Percentiles rank a stretch among this genome's conserved stretches.
phyloP scores from a whole-genome alignment of 2,888 invertebrate species.

The Melieria crassipennis region DNA sequence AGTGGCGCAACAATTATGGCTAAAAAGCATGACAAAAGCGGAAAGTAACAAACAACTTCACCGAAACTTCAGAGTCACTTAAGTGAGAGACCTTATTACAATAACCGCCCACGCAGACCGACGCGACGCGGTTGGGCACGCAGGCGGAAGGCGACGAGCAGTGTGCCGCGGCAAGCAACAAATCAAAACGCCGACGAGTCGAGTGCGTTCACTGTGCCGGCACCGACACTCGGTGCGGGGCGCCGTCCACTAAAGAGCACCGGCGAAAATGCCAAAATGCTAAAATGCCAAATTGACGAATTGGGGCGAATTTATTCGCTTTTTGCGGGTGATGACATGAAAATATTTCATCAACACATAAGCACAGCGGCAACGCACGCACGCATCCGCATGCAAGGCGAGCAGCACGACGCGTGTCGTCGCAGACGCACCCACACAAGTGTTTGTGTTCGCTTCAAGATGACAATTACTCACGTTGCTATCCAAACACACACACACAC shows the following conservation, averaged over 20 bases:
- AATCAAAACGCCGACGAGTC: too few relatives aligned
- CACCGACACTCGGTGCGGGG: background rate
- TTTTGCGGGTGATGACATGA: constrained; percentile 7
- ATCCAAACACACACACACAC: constrained; percentile 11
- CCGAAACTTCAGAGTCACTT: constrained; percentile 25
- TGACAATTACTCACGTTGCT: constrained; percentile 13
- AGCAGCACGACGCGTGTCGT: background rate
- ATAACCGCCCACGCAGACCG: constrained; percentile 16
- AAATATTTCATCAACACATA: constrained; percentile 6
- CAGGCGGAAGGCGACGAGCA: background rate
- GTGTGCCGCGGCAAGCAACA: background rate
- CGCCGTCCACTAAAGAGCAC: background rate
- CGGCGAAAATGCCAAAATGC: too few relatives aligned
- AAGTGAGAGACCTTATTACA: constrained; percentile 34
- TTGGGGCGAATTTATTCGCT: constrained; percentile 21
- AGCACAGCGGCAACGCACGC: background rate
- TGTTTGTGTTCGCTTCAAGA: constrained; percentile 3
- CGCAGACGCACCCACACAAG: background rate
- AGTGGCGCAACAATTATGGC: constrained; percentile 30
- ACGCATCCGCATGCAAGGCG: background rate
- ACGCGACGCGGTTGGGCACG: background rate
- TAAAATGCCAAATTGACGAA: constrained; percentile 22
- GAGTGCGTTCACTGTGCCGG: too few relatives aligned
- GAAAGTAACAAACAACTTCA: constrained; percentile 12
- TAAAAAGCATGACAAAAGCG: constrained; percentile 28